These are phyloP conservation scores for Prunella fulvescens DNA, from an alignment of 2,113 vertebrate species.

Conservation along the genomic window DNA sequence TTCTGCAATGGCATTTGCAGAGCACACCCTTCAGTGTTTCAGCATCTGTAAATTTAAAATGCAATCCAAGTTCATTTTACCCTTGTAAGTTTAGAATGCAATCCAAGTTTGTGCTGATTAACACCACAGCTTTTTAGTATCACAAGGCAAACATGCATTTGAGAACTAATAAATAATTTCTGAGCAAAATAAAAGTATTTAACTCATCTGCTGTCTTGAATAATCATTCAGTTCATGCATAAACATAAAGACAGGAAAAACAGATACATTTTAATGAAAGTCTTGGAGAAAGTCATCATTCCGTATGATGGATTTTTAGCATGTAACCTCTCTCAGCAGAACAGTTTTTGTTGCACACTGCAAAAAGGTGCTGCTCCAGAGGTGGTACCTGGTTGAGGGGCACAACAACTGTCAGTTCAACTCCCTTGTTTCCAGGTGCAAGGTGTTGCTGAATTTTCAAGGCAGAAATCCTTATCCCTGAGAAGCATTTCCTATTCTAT, in stretches of 20 bases:
- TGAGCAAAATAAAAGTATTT: slow-evolving; percentile 19
- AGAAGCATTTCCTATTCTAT: neutral
- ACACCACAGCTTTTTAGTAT: neutral
- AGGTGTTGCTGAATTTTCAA: neutral
- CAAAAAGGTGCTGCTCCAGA: neutral
- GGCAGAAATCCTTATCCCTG: neutral
- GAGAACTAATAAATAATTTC: slow-evolving; percentile 43
- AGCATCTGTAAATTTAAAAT: neutral
- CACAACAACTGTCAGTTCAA: neutral
- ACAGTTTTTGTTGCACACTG: neutral
- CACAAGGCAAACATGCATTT: neutral
- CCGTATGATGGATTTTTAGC: neutral
- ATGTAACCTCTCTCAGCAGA: neutral
- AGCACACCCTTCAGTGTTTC: neutral
- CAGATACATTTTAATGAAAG: slow-evolving; percentile 7
- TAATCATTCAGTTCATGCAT: slow-evolving; percentile 5
- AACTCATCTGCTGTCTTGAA: slow-evolving; percentile 11
- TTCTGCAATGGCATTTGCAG: neutral
- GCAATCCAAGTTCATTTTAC: neutral
- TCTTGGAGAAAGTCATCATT: neutral
- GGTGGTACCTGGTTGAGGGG: neutral
- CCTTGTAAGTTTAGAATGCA: neutral
- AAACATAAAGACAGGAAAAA: slow-evolving; percentile 18
- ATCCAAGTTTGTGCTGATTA: neutral
- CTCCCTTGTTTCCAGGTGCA: neutral